Base-by-base conservation (phyloP, 2,888 invertebrate species). In the Harpagoxenus sublaevis region DNA sequence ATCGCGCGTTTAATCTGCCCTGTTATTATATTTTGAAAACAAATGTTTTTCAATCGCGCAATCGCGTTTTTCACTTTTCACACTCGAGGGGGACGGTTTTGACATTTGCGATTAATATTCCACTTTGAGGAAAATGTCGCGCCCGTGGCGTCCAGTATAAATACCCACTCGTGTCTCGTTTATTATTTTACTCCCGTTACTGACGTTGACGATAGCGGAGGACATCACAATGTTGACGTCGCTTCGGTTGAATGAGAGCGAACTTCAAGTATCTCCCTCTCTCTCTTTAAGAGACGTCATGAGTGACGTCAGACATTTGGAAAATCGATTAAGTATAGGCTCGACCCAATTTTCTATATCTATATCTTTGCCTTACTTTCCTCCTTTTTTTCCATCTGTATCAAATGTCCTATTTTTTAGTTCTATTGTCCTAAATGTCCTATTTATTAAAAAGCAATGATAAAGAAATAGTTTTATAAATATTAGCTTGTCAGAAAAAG, bases 211-310 rank as follows among this genome's bases (percentile, higher is more conserved):
- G 15, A 57, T 35, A 18, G 3, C 55, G 9, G 12, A 57, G 23
- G 28, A 66, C 60, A 60, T 71, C 60, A 51, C 28, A 51, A 71
- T 12, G 42, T 79, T 75, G 84, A 83, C 84, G 68, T 75, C 81
- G 55, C 53, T 35, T 75, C 18, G 15, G 2, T 5, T 79, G 73
- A 79, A 35, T 18, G 60, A 81, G 39, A 71, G 23, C 48, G n/a
- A 82, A 84, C 28, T 55, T 71, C 4, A 28, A 31, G 6, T 62
- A 62, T 66, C 42, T 79, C 79, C 45, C 28, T 71, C 70, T 88
- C 91, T 87, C 87, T 62, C 77, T 91, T 86, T 87, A 87, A 88
- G 51, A 89, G 92, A 92, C 92, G 92, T 90, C 88, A 92, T 71
- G 45, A 71, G 83, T 92, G 92, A 92, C 92, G 91, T 91, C 88